Base-by-base conservation (phyloP, 2,113 vertebrate species). In the Gracilinanus agilis region DNA sequence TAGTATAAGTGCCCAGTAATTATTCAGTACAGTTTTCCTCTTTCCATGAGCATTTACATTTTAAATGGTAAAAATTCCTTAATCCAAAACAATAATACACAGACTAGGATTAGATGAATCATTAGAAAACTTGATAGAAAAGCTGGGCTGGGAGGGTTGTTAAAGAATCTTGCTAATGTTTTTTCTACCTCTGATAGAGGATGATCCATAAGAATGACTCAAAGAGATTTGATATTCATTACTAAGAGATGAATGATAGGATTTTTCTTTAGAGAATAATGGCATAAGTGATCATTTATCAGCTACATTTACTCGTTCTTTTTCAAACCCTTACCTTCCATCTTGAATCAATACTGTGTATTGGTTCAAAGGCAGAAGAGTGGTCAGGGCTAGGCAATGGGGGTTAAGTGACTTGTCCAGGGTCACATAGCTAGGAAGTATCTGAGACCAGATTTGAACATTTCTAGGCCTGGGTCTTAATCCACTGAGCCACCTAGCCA, bases 211-310 rank as follows among this genome's bases (percentile, higher is more conserved):
- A 55, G 88, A 1, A 27, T 53, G 75, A 23, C 9, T 49, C 58
- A 95, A 90, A 89, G 9, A n/a, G 94, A 93, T 44, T 75, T 56
- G 53, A 56, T 53, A 7, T 27, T 92, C 90, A 88, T 0, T 44
- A 2, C 91, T 56, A 94, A 88, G 56, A 96, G 54, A 11, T 19
- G 54, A 93, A 91, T 91, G 93, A 91, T 55, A 24, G 91, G 91
- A 89, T 75, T 94, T 95, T 54, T 49, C 67, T 53, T 89, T 13
- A 90, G 92, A 95, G 53, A 61, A 23, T 2, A 83, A 34, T 89
- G 67, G 93, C 53, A 19, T 91, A 94, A 88, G 83, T 61, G 92
- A 83, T 94, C 58, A 94, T 24, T 95, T 61, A 96, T 95, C 49
- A 49, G 49, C 49, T 49, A 49, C 49, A 49, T 49, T 49, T 49